Percentiles rank a stretch among this genome's conserved stretches.
phyloP scores from a whole-genome alignment of 2,888 invertebrate species.

The Eupithecia dodoneata region DNA sequence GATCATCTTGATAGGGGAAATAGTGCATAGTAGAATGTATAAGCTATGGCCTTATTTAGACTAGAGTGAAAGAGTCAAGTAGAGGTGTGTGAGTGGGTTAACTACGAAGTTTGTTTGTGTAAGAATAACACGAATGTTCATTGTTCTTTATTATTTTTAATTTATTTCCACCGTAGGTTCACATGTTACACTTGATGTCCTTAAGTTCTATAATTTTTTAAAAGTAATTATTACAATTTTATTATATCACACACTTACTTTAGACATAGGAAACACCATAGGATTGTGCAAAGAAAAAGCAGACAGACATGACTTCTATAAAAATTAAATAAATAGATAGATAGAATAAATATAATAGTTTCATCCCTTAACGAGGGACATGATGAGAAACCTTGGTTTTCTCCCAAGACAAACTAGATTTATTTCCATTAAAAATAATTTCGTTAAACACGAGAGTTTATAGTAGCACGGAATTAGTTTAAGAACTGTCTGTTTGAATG shows the following conservation, averaged over 20 bases:
- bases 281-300: too few relatives aligned
- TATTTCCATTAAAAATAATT: background rate
- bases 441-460: background rate
- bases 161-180: too few relatives aligned
- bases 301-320: too few relatives aligned
- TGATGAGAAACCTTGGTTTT: background rate
- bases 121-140: background rate
- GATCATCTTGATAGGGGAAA: conserved; percentile 29
- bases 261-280: too few relatives aligned
- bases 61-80: background rate
- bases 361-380: background rate
- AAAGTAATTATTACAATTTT: too few relatives aligned
- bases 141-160: too few relatives aligned
- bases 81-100: background rate
- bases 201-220: too few relatives aligned
- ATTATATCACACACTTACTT: too few relatives aligned
- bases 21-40: conserved; percentile 24
- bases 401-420: background rate
- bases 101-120: background rate
- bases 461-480: background rate
- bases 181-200: too few relatives aligned
- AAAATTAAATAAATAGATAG: too few relatives aligned
- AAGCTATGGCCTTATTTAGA: conserved; percentile 37
- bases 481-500: background rate
- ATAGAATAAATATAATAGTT: background rate